phyloP scores from a whole-genome alignment of 2,797 vertebrate species.

The Pantherophis alleghaniensis region DNA sequence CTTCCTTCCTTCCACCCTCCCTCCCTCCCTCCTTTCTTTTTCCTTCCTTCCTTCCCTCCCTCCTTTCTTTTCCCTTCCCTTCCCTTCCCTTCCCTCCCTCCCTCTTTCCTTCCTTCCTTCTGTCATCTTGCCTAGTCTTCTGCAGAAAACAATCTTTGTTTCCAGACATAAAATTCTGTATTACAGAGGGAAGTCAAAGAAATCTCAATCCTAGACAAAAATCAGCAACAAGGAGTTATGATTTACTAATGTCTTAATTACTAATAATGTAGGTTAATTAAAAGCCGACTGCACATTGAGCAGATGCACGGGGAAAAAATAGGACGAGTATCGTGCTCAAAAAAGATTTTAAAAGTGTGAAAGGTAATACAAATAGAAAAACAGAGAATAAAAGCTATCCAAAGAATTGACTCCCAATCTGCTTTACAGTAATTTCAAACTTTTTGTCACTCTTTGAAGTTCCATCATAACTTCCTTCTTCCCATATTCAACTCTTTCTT shows the following conservation, averaged over 20 bases:
- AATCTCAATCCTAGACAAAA: not conserved
- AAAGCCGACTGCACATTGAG: not conserved
- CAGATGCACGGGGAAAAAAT: not conserved
- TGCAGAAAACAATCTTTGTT: not conserved
- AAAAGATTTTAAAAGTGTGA: not conserved
- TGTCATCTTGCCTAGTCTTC: conserved; percentile 48
- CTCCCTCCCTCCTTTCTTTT: too few species aligned
- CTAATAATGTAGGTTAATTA: not conserved
- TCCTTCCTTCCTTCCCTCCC: too few species aligned
- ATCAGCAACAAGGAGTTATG: not conserved
- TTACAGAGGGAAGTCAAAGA: not conserved
- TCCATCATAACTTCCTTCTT: not conserved
- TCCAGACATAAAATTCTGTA: not conserved
- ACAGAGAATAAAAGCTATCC: not conserved
- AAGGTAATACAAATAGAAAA: not conserved
- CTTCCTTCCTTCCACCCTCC: not conserved
- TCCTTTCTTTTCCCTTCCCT: too few species aligned
- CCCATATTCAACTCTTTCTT: not conserved
- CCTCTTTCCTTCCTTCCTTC: not conserved
- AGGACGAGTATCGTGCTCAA: not conserved
- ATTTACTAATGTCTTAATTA: not conserved
- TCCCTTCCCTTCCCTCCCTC: too few species aligned
- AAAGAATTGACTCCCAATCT: not conserved
- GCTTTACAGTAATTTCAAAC: not conserved
- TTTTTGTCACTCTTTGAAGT: not conserved